A percentile compares a stretch with the other conserved stretches of the same genome.
These are phyloP conservation scores for Tyrophagus putrescentiae DNA, from an alignment of 1,140 invertebrate genomes.

Conservation along the genomic window DNA sequence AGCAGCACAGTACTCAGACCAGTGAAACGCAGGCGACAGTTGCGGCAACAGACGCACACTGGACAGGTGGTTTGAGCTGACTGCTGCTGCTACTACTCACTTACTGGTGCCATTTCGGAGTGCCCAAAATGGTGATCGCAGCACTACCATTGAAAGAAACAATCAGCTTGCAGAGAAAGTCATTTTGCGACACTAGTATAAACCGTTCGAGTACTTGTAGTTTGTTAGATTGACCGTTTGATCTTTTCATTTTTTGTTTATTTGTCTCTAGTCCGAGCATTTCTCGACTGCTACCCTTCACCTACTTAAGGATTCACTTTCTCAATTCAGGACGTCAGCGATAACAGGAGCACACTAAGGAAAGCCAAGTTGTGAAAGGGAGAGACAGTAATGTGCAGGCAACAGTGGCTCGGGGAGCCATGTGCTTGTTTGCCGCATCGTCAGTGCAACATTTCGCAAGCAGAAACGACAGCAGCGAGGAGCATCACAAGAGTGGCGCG, in stretches of 20 bases:
- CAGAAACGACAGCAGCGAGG: background rate
- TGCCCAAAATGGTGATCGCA: background rate
- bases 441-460: conserved; percentile 11
- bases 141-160: background rate
- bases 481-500: too few relatives aligned
- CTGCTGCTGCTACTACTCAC: background rate
- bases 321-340: too few relatives aligned
- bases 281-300: conserved; percentile 12
- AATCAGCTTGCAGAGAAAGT: background rate
- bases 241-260: too few relatives aligned
- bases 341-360: background rate
- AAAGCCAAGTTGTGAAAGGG: background rate
- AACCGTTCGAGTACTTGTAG: too few relatives aligned
- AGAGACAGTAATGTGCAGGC: too few relatives aligned
- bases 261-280: too few relatives aligned
- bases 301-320: conserved; percentile 9
- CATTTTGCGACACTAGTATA: too few relatives aligned
- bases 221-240: too few relatives aligned
- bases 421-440: conserved; percentile 2
- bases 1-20: background rate
- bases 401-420: too few relatives aligned
- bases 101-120: background rate
- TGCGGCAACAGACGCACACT: background rate
- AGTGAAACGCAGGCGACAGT: background rate
- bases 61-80: conserved; percentile 8